A percentile compares a stretch with the other conserved stretches of the same genome.
These are phyloP conservation scores for Sternotherus odoratus DNA, from an alignment of 2,797 vertebrate species.

Conservation along the genomic window DNA sequence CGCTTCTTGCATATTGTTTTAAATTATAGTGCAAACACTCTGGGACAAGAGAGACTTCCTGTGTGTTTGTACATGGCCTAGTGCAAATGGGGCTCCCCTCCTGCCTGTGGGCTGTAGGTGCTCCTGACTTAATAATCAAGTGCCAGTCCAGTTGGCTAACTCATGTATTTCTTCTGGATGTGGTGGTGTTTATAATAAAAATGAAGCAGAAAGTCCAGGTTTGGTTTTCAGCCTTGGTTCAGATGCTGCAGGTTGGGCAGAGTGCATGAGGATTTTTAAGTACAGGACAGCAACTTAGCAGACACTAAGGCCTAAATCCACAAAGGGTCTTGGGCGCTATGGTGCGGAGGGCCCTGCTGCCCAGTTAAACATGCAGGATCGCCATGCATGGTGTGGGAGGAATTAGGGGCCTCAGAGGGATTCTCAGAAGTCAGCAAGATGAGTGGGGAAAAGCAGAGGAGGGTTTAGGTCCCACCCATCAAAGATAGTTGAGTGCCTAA, in stretches of 20 bases:
- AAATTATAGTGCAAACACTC: slow-evolving; percentile 7
- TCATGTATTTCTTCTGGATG: not conserved
- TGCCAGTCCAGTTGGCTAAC: slow-evolving; percentile 14
- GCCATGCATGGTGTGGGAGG: too few species aligned
- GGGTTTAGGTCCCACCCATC: not conserved
- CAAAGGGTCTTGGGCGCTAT: too few species aligned
- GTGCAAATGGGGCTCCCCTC: not conserved
- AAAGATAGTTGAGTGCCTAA: not conserved
- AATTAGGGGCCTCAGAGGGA: too few species aligned
- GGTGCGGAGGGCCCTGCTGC: too few species aligned
- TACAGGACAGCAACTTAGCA: slow-evolving; percentile 47
- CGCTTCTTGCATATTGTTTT: not conserved
- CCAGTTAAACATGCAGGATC: too few species aligned
- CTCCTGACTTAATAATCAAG: slow-evolving; percentile 14
- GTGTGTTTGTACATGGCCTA: not conserved
- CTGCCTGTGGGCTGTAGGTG: not conserved
- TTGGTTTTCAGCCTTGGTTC: slow-evolving; percentile 53
- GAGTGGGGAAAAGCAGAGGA: not conserved
- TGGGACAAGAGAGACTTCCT: not conserved
- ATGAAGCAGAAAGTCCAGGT: not conserved
- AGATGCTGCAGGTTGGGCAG: slow-evolving; percentile 36
- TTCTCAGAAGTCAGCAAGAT: too few species aligned
- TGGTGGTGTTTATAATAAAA: slow-evolving; percentile 13
- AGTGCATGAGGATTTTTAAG: slow-evolving; percentile 49
- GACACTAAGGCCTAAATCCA: slow-evolving; percentile 7